Evolutionary conservation across 1,140 invertebrate genomes (phyloP), one percentile per base, ranked within the genome.

Genomic region (Drosophila carrolli): DNA sequence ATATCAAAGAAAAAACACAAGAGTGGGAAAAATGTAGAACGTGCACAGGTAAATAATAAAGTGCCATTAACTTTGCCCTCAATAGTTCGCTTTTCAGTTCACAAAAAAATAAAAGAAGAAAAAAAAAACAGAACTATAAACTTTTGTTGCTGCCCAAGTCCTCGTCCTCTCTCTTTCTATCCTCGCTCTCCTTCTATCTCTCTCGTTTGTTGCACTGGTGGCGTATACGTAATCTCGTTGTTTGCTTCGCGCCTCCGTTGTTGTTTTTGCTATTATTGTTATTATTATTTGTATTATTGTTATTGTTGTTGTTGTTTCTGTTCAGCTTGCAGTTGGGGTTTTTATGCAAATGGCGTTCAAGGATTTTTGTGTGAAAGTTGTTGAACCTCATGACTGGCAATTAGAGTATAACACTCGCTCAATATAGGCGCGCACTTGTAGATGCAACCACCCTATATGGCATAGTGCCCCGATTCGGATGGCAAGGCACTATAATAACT

Each of bases 291-390:
- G 29, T 23, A 5, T 32, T 35, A 5, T 38, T 60, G 16, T 55
- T 54, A 4, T 29, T 29, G 16, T 7, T 44, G 6, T 44, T 47
- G 9, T 51, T 51, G 50, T 58, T 80, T 48, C 40, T 73, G 66
- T 47, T 61, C 62, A 65, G 78, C 62, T 67, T 62, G 65, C 67
- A 68, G 73, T 74, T 65, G 63, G 66, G 65, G 51, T 58, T 81
- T 88, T 75, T 78, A 82, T 90, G 81, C 84, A 89, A 91, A 90
- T 88, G 90, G 78, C 85, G 86, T 90, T 91, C 90, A 91, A 91
- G 90, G 90, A 91, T 91, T 91, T 91, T 75, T 79, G 80, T 81
- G 84, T 83, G 86, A 91, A 90, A 90, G 90, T 91, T 91, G 90
- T 91, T 91, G 90, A 91, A 91, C 90, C 83, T 83, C 67, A 89